Evolutionary conservation across 2,113 vertebrate genomes (phyloP), one percentile per base, ranked within the genome.

Genomic region (Pagrus major): DNA sequence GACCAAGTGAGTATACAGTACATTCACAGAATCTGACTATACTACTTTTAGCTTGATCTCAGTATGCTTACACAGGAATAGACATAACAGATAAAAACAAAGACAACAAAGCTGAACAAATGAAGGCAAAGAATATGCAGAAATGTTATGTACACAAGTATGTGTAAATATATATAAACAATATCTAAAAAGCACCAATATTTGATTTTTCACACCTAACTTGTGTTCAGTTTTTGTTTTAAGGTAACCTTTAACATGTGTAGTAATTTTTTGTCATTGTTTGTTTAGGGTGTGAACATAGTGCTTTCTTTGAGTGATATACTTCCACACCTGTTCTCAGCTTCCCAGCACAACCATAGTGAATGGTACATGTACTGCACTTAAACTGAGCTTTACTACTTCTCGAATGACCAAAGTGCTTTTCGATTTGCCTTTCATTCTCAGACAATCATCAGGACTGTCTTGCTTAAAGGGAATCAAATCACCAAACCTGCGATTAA

Each of bases 401-500:
- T 63, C 39, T n/a, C n/a, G n/a, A 67, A 47, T 5, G 1, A 16
- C 37, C 10, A 71, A 49, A 71, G 31, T 55, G 44, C 60, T 54
- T 76, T 83, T 59, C 27, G 56, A 39, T 59, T 66, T 37, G 9
- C 27, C 42, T 25, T 31, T 65, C 5, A 27, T 78, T 71, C 56
- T 31, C 46, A 33, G 47, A 55, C 37, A 29, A 35, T 35, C 29
- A 63, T 5, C 23, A 31, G 47, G 27, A 20, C 55, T 31, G 16
- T 55, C 14, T 44, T 20, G 23, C 41, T n/a, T 68, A 14, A 63
- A 42, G 25, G 12, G 20, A 56, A 18, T 63, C 6, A 5, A 72
- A 70, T 31, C 47, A 42, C 27, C 56, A 11, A 21, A 33, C 35
- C 42, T 41, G 23, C 21, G 33, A 60, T 78, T 73, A 59, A 70